Base-by-base conservation (phyloP, 1,140 invertebrate species). In the Anastatus disparis region DNA sequence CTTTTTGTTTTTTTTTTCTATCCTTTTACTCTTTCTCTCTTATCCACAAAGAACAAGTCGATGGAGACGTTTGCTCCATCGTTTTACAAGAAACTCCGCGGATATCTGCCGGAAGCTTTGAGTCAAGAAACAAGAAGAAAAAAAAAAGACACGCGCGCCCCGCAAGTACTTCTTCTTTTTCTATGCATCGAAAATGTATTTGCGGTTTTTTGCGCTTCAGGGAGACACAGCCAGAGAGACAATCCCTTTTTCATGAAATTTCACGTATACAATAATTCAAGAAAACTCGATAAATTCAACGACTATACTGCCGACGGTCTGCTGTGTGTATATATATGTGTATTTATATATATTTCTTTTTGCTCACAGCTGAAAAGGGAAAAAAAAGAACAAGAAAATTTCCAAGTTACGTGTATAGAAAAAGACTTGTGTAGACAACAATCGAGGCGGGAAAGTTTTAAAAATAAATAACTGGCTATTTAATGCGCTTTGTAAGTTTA, bases 381-480 rank as follows among this genome's bases (percentile, higher is more conserved):
- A 24, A n/a, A 29, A 17, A 29, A 10, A n/a, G n/a, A n/a, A n/a
- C n/a, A n/a, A n/a, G n/a, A n/a, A n/a, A n/a, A n/a, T n/a, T n/a
- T n/a, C n/a, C n/a, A n/a, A n/a, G n/a, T n/a, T n/a, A 3, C 29
- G 20, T 35, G 27, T 55, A n/a, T n/a, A 15, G 4, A 55, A 7
- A 35, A 55, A 55, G 53, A 22, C 29, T 55, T 26, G 26, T 24
- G 26, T n/a, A n/a, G n/a, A n/a, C n/a, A n/a, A 10, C 22, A 35
- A 63, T 38, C n/a, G 67, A 61, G 58, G 58, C 67, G 56, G 72
- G 72, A 79, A 79, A 81, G 79, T 84, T 82, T 76, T 77, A 78
- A 79, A 85, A 85, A 84, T 85, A 85, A 84, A 85, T 84, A 85
- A 85, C 82, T 81, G 81, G 82, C 81, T 83, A 79, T 74, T 84